Evolutionary conservation across 2,113 vertebrate species (phyloP), one percentile per base, ranked within the genome.

Genomic region (Sturnira hondurensis): DNA sequence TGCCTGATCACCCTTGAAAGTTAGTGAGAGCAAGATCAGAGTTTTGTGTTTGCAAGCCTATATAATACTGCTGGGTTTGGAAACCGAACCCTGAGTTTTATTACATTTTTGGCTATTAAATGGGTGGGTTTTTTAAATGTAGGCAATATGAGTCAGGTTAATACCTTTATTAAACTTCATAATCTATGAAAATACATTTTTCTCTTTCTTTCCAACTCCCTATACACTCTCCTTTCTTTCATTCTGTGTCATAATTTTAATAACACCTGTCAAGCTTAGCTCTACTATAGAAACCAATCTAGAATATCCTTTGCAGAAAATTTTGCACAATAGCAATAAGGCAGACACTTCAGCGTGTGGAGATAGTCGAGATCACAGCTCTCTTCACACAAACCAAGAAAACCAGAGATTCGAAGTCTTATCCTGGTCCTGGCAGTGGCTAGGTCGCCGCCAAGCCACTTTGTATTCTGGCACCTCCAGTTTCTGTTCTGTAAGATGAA

Each of bases 1-100:
- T 89, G 88, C 50, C 92, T 96, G 65, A 70, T 93, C 96, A 97
- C 76, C 97, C 96, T 97, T 98, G 97, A 97, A 97, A 96, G 95
- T 97, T 95, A 86, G 83, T 96, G 93, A 90, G 93, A 96, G 36
- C 83, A 95, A 89, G 67, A 91, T 13, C 61, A 91, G 77, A 81
- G n/a, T 61, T 90, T 92, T 86, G 28, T 82, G n/a, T 96, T 92
- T 90, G 90, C 71, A 84, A 85, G 41, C 63, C 67, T 78, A 11
- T 41, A 2, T 74, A 82, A 86, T 47, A 73, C 17, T 63, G 58
- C 65, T 47, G 33, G 16, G 24, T 31, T 43, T 93, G 58, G 68
- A 96, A 92, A 92, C 26, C 11, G 16, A 88, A 36, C 47, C 33
- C 52, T 54, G 50, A 83, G 16, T 88, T 94, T 81, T 65, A 92